phyloP scores from a whole-genome alignment of 2,888 invertebrate species.

The Ellobium chinense region DNA sequence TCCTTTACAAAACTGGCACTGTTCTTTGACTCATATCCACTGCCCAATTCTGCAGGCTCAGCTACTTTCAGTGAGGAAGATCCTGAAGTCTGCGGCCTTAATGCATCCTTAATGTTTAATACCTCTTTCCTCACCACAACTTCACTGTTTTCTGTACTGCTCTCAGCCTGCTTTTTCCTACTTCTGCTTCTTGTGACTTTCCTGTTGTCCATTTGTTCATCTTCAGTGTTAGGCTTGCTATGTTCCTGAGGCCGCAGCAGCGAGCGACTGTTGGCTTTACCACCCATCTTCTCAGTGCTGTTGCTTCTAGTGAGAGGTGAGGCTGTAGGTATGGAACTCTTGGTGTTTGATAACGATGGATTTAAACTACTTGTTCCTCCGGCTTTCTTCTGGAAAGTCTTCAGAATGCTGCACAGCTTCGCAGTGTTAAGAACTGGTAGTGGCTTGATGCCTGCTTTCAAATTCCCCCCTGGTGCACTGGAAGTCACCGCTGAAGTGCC shows the following conservation, averaged over 20 bases:
- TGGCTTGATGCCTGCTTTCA: too few relatives aligned
- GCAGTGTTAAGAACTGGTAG: slow-evolving; percentile 30
- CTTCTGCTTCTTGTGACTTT: neutral
- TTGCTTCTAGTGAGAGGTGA: too few relatives aligned
- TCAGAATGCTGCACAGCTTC: slow-evolving; percentile 37
- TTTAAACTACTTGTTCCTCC: neutral
- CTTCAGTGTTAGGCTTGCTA: neutral
- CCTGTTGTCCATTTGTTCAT: neutral
- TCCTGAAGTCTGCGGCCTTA: neutral
- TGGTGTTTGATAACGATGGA: neutral
- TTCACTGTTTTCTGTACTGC: neutral
- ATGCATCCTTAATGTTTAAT: neutral
- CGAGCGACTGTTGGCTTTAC: too few relatives aligned
- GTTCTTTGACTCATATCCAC: neutral
- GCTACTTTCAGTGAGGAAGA: neutral
- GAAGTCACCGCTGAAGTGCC: too few relatives aligned
- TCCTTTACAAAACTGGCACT: neutral
- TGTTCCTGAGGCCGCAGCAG: too few relatives aligned
- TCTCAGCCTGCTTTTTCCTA: neutral
- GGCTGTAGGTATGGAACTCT: too few relatives aligned
- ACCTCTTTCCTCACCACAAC: neutral
- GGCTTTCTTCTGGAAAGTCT: slow-evolving; percentile 26
- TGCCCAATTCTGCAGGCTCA: neutral
- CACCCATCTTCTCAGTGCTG: too few relatives aligned
- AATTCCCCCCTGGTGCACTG: too few relatives aligned